Percentiles rank a stretch among this genome's conserved stretches.
These are phyloP conservation scores for Darevskia nairensis DNA, from an alignment of 2,797 vertebrate genomes.

Conservation along the genomic window DNA sequence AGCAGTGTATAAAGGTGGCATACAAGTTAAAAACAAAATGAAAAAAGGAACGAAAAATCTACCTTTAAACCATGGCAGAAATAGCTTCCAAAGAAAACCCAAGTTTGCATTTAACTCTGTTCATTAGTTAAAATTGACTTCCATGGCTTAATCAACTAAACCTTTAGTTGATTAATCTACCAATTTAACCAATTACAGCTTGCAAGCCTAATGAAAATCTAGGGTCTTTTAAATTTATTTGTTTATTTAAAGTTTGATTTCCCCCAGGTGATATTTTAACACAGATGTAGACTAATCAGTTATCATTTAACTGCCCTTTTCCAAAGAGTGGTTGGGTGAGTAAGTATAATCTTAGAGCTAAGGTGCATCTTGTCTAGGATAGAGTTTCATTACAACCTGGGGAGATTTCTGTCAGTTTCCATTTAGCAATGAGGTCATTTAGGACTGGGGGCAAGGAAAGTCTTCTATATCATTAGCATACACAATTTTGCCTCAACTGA, in stretches of 20 bases:
- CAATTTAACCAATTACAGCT: background rate
- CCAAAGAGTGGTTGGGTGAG: conserved; percentile 42
- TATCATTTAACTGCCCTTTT: conserved; percentile 60
- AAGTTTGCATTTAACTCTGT: background rate
- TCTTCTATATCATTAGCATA: conserved; percentile 6
- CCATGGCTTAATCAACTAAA: background rate
- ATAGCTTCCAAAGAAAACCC: background rate
- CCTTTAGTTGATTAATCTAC: background rate
- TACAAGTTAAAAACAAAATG: background rate
- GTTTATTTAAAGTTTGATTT: conserved; percentile 1
- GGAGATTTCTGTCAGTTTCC: conserved; percentile 1
- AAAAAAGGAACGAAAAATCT: background rate
- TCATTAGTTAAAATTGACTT: background rate
- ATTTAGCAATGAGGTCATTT: conserved; percentile 29
- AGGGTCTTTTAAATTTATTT: background rate
- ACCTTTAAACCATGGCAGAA: background rate
- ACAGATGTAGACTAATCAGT: conserved; percentile 54
- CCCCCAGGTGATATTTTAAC: background rate
- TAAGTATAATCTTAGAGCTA: conserved; percentile 16
- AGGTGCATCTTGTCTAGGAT: conserved; percentile 45
- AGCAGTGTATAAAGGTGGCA: background rate
- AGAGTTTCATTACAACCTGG: conserved; percentile 14
- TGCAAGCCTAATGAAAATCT: conserved; percentile 1
- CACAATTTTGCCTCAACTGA: background rate
- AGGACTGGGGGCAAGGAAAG: background rate